A percentile compares a stretch with the other conserved stretches of the same genome.
These are phyloP conservation scores for Eremobia ochroleuca DNA, from an alignment of 2,888 invertebrate species.

Conservation along the genomic window DNA sequence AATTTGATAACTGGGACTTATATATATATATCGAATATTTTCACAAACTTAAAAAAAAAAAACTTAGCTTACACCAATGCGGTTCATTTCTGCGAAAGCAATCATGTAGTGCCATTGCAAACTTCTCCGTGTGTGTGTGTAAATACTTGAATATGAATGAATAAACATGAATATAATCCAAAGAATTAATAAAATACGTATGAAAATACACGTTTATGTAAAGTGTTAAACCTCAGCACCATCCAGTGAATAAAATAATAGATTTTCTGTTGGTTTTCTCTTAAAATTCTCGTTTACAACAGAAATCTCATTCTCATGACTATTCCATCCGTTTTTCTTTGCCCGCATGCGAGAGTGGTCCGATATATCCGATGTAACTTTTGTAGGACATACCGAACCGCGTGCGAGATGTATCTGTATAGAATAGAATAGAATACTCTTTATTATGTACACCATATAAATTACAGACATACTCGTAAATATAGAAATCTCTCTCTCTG, in stretches of 20 bases:
- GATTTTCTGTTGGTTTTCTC: not conserved
- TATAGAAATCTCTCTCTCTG: too few relatives aligned
- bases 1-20: not conserved
- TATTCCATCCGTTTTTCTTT: not conserved
- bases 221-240: not conserved
- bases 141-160: slow-evolving; percentile 14
- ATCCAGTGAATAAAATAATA: not conserved
- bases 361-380: not conserved
- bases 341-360: not conserved
- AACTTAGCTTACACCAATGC: not conserved
- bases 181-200: slow-evolving; percentile 19
- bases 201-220: slow-evolving; percentile 19
- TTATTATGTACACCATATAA: too few relatives aligned
- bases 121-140: not conserved
- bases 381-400: too few relatives aligned
- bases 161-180: slow-evolving; percentile 13
- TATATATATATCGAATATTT: too few relatives aligned
- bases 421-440: too few relatives aligned
- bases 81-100: not conserved
- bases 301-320: not conserved
- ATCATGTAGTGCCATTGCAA: not conserved
- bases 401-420: too few relatives aligned
- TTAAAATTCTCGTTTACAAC: not conserved
- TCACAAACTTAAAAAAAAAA: not conserved
- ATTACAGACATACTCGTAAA: too few relatives aligned